Percentiles rank a stretch among this genome's conserved stretches.
phyloP scores from a whole-genome alignment of 2,113 vertebrate species.

The Plectropomus leopardus region DNA sequence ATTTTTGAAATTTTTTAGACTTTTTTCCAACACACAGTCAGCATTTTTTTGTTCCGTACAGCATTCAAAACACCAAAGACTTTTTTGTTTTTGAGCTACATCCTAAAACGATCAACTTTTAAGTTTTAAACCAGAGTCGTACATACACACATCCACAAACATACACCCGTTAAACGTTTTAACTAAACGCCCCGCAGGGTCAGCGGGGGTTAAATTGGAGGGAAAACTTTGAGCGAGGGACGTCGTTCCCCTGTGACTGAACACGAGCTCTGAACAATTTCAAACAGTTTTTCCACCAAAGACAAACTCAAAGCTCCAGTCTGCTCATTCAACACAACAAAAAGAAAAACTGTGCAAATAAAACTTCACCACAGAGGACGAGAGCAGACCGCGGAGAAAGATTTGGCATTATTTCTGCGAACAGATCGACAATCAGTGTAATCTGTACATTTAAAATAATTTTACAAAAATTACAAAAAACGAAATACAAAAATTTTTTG shows the following conservation, averaged over 20 bases:
- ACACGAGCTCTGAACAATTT: not conserved
- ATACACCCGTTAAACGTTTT: conserved; percentile 21
- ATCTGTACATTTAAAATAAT: too few species aligned
- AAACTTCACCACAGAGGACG: conserved; percentile 11
- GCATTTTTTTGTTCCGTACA: conserved; percentile 54
- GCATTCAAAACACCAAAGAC: conserved; percentile 36
- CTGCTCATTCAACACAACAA: conserved; percentile 24
- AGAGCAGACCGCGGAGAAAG: conserved; percentile 12
- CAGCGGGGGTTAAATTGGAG: not conserved
- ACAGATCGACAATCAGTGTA: too few species aligned
- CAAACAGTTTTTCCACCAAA: not conserved
- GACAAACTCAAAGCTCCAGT: conserved; percentile 13
- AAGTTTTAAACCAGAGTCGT: conserved; percentile 21
- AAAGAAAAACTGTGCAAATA: conserved; percentile 73
- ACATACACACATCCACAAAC: conserved; percentile 44
- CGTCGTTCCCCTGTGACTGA: not conserved
- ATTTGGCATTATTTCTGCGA: too few species aligned
- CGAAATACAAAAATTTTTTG: too few species aligned
- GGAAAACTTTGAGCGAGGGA: conserved; percentile 7
- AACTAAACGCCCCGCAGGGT: not conserved
- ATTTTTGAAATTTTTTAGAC: conserved; percentile 64
- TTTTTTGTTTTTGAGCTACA: conserved; percentile 43
- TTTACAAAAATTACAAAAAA: too few species aligned
- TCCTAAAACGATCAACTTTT: conserved; percentile 60
- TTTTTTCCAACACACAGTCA: conserved; percentile 58